Percentiles rank a stretch among this genome's conserved stretches.
These are phyloP conservation scores for Microcaecilia unicolor DNA, from an alignment of 2,797 vertebrate species.

Conservation along the genomic window DNA sequence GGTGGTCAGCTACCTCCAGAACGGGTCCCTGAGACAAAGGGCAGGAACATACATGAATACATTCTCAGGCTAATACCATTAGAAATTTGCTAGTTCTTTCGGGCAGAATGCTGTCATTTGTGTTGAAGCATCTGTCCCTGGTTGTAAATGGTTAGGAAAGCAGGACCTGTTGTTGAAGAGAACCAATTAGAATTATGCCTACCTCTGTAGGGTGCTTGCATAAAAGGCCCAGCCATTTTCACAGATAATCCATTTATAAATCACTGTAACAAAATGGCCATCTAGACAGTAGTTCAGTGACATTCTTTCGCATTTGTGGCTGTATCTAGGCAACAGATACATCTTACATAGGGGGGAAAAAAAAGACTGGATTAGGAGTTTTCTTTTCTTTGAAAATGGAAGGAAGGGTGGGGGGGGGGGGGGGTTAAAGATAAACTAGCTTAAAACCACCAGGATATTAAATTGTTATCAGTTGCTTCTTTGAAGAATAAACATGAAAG, in stretches of 20 bases:
- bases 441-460: slow-evolving; percentile 1
- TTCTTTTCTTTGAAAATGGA: neutral
- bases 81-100: slow-evolving; percentile 4
- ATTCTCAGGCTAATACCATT: neutral
- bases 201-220: slow-evolving; percentile 3
- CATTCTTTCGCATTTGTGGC: slow-evolving; percentile 17
- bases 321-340: slow-evolving; percentile 40
- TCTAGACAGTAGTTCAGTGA: slow-evolving; percentile 20
- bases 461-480: neutral
- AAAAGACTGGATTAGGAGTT: slow-evolving; percentile 8
- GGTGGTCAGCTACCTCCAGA: neutral
- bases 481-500: neutral
- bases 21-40: neutral
- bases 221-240: slow-evolving; percentile 27
- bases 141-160: slow-evolving; percentile 6
- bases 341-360: slow-evolving; percentile 12
- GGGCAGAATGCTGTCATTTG: slow-evolving; percentile 5
- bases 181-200: slow-evolving; percentile 3
- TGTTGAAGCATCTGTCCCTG: slow-evolving; percentile 5
- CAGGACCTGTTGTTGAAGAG: slow-evolving; percentile 9
- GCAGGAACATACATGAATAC: neutral
- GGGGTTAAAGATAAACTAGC: neutral
- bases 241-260: slow-evolving; percentile 33
- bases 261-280: slow-evolving; percentile 24
- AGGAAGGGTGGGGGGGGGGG: slow-evolving; percentile 7